Percentiles rank a stretch among this genome's conserved stretches.
Conservation (phyloP, 2,113 vertebrate species). For the Cochlearius cochlearius region DNA sequence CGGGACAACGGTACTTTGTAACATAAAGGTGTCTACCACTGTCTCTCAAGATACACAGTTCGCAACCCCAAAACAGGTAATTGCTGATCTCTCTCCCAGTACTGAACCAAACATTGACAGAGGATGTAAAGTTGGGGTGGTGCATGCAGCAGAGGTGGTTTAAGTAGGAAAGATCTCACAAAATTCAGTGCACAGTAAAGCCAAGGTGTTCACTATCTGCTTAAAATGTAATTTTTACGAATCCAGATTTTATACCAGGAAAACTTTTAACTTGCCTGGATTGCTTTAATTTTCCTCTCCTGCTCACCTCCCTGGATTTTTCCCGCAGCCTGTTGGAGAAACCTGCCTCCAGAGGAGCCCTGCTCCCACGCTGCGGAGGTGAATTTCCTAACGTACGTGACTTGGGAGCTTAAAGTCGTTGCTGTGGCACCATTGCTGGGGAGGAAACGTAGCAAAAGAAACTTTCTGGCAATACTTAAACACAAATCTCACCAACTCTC, state of each 20-base stretch:
- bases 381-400: rapidly evolving
- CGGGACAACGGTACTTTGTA: not conserved
- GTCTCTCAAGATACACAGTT: rapidly evolving
- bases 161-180: not conserved
- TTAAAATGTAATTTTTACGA: not conserved
- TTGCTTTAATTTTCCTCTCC: not conserved
- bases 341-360: not conserved
- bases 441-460: not conserved
- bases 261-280: not conserved
- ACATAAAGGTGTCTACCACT: rapidly evolving
- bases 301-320: not conserved
- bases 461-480: not conserved
- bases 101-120: rapidly evolving
- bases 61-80: rapidly evolving
- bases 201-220: not conserved
- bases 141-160: not conserved
- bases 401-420: not conserved
- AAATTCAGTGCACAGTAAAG: no score
- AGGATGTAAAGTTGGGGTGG: rapidly evolving
- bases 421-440: rapidly evolving
- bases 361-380: not conserved
- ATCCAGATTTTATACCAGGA: not conserved
- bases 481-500: no score
- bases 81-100: not conserved
- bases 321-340: rapidly evolving